Conservation (phyloP, 2,888 invertebrate species). For the Mechanitis mazaeus region DNA sequence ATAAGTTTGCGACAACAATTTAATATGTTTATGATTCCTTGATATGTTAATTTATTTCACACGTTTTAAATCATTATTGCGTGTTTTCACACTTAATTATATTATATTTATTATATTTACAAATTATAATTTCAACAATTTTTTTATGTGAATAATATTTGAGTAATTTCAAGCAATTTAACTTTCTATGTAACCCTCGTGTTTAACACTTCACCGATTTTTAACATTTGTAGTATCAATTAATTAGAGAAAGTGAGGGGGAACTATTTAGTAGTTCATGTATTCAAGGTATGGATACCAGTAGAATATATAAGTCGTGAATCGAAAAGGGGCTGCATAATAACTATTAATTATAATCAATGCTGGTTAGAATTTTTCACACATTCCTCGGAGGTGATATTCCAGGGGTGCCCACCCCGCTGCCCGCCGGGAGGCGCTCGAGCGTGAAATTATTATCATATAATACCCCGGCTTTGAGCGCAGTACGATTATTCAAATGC, state of each 20-base stretch:
- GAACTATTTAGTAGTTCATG: constrained; percentile 35
- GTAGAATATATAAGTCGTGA: constrained; percentile 42
- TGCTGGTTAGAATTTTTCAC: constrained; percentile 58
- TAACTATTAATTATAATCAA: constrained; percentile 38
- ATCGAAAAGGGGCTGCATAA: constrained; percentile 33
- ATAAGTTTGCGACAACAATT: constrained; percentile 61
- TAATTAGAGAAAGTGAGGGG: constrained; percentile 54
- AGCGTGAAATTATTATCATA: constrained; percentile 76
- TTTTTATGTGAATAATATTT: neutral
- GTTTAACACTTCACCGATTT: constrained; percentile 59
- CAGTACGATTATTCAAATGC: constrained; percentile 72
- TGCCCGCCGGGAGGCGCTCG: constrained; percentile 55
- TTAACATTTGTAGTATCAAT: constrained; percentile 63
- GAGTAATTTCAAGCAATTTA: constrained; percentile 21
- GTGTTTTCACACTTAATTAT: neutral
- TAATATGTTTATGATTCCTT: constrained; percentile 62
- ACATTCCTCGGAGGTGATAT: constrained; percentile 57
- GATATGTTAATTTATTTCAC: constrained; percentile 44
- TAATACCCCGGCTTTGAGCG: constrained; percentile 63
- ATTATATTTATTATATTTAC: neutral
- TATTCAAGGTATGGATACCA: constrained; percentile 41
- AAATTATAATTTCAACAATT: no score
- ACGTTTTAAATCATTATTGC: neutral
- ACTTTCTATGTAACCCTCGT: constrained; percentile 36
- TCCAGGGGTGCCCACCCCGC: constrained; percentile 38